Conservation (phyloP, 2,888 invertebrate genomes). For the Tupiocoris notatus region DNA sequence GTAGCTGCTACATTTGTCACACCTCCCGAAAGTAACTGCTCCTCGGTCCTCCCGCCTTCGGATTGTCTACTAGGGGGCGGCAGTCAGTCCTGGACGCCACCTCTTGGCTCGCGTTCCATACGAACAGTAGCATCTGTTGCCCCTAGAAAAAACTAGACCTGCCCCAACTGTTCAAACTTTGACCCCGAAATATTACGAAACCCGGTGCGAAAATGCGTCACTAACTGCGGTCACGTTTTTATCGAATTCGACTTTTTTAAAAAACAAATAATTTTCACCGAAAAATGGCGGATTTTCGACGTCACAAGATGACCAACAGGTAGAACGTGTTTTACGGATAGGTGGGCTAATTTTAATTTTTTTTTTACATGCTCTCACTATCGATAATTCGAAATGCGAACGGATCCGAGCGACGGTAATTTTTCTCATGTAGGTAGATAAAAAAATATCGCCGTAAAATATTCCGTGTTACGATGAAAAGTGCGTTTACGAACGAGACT, state of each 20-base stretch:
- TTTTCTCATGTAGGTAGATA: too few species aligned
- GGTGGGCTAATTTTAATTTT: too few species aligned
- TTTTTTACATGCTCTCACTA: neutral
- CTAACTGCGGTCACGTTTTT: neutral
- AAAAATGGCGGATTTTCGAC: constrained; percentile 24
- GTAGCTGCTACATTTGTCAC: neutral
- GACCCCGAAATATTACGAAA: too few species aligned
- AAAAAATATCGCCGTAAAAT: too few species aligned
- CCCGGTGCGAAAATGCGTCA: too few species aligned
- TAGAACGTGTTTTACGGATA: too few species aligned
- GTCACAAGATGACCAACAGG: constrained; percentile 30
- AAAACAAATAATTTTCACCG: neutral
- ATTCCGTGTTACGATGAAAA: constrained; percentile 7
- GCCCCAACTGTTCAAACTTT: neutral
- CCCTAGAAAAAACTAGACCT: neutral
- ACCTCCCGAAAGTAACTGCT: neutral
- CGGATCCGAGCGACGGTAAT: neutral
- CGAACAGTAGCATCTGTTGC: neutral
- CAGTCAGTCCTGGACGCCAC: neutral
- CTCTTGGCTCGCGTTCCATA: neutral
- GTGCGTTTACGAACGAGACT: constrained; percentile 6
- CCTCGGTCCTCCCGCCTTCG: neutral
- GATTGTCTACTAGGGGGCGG: neutral
- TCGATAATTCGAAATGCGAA: neutral
- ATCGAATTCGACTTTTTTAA: neutral